Evolutionary conservation across 2,888 invertebrate species (phyloP), one percentile per base, ranked within the genome.

Genomic region (Palloptera scutellata): DNA sequence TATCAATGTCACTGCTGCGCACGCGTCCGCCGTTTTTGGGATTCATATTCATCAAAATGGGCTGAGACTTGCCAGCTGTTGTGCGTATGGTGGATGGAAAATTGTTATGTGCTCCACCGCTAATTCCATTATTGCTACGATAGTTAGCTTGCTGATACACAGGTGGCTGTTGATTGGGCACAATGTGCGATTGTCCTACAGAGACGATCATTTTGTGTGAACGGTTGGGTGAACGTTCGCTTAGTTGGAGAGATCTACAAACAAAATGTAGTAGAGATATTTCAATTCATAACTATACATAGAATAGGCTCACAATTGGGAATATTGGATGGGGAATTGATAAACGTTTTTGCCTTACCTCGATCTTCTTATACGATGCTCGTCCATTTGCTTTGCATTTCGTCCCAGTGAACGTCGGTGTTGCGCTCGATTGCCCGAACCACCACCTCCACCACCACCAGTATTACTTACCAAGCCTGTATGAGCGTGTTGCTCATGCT

Each of bases 181-280:
- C 64, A n/a, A 58, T 61, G 51, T 73, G 72, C 19, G 63, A 58
- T 66, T 74, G 73, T 5, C 77, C 79, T 19, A 82, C 78, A 19
- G 81, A 79, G 0, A 82, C 81, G 10, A 83, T 76, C 15, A 82
- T 79, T 71, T 84, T 85, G 70, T 86, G 86, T 1, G 78, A 78
- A 61, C 85, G 84, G 68, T 82, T 86, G 0, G 88, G 87, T 0
- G 88, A 88, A 48, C 86, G 85, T 75, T 90, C 90, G 0, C 89
- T 89, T 40, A 90, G 82, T 76, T 91, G 90, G 40, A 91, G 84
- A 72, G 90, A 90, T 75, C 90, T 86, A 70, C n/a, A 48, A 48
- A 15, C 13, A 55, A 43, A 30, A 40, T 15, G 42, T 41, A 57
- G 41, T 20, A 10, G 15, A 42, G 1, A 1, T 9, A 40, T 13